Evolutionary conservation across 2,113 vertebrate genomes (phyloP), one percentile per base, ranked within the genome.

Genomic region (Tautogolabrus adspersus): DNA sequence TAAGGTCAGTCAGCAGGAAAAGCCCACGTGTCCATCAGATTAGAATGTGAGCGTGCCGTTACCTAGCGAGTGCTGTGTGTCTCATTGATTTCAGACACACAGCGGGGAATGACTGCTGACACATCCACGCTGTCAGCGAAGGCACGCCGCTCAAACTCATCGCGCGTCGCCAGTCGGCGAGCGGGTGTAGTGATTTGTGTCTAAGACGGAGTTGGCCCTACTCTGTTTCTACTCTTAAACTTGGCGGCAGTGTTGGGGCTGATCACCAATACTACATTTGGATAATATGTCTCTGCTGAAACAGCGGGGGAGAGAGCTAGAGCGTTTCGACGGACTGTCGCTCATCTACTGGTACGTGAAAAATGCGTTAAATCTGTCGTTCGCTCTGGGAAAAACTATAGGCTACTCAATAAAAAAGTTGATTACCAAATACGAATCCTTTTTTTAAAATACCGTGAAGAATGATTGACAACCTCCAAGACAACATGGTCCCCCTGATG

Each of bases 271-370:
- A 80, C 21, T 56, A 21, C 23, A 16, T 13, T 15, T 1, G 83
- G 81, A 87, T 61, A 89, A 82, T 23, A 96, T 96, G 94, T 96
- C 95, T 89, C 92, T 87, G 85, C 92, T 96, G 72, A 96, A 94
- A 68, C 90, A 91, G 30, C 80, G 90, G 8, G 93, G 93, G 55
- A 91, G 88, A 23, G 79, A 95, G 67, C 92, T 95, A 19, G 96
- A 96, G 91, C 95, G 84, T 30, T 96, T 96, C 22, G 94, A 95
- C 64, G 96, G 96, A 70, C 94, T 96, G 13, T 97, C 96, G 10
- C 95, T 96, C 78, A 96, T 97, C 8, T 97, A 96, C 92, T 96
- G 96, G 96, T 97, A 86, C 83, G 95, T 83, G 8, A 10, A 9
- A 65, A 46, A 64, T 85, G 52, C 3, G 8, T 49, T 38, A 1